Conservation (phyloP, 2,113 vertebrate species). For the Falco punctatus region DNA sequence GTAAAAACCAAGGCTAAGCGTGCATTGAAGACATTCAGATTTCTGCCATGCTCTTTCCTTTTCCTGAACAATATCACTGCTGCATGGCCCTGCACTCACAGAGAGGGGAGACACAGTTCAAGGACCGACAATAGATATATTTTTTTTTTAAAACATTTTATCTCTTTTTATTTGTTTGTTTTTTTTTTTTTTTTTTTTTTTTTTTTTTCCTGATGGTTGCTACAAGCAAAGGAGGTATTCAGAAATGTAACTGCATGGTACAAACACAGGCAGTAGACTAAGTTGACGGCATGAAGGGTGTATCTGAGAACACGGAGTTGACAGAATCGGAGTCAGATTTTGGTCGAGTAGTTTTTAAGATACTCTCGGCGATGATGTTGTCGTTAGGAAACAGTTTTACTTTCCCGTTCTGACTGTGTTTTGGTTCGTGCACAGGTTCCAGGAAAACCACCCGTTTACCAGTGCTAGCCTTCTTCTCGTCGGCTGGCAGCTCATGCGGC, state of each 20-base stretch:
- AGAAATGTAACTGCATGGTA: neutral
- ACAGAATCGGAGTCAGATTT: conserved; percentile 76
- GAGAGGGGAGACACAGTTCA: neutral
- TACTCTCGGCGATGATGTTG: conserved; percentile 77
- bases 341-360: conserved; percentile 81
- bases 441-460: conserved; percentile 86
- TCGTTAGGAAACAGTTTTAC: conserved; percentile 71
- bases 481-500: conserved; percentile 59
- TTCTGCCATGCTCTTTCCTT: neutral
- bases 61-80: rapidly evolving
- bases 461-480: conserved; percentile 76
- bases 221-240: conserved; percentile 53
- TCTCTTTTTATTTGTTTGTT: conserved; percentile 58
- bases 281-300: conserved; percentile 69
- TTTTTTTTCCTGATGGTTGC: conserved; percentile 51
- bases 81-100: neutral
- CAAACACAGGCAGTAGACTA: conserved; percentile 56
- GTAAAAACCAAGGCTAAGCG: neutral
- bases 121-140: neutral
- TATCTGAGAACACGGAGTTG: conserved; percentile 76
- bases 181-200: neutral
- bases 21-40: neutral
- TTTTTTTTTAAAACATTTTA: conserved; percentile 45
- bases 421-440: conserved; percentile 77
- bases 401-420: conserved; percentile 74